Percentiles rank a stretch among this genome's conserved stretches.
Conservation (phyloP, 2,888 invertebrate genomes). For the Agrypnus murinus region DNA sequence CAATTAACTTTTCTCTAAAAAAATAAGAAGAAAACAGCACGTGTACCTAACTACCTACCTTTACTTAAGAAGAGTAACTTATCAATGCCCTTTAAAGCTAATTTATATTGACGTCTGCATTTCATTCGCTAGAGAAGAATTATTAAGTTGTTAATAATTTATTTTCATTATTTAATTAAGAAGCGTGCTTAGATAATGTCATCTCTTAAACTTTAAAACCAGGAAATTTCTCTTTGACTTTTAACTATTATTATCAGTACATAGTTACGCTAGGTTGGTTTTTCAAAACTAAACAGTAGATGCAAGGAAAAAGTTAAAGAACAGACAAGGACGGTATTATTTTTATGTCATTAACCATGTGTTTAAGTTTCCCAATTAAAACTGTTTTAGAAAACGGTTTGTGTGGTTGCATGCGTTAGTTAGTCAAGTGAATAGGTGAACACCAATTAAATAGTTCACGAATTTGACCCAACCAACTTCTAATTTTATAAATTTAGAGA, state of each 20-base stretch:
- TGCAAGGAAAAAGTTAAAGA: conserved; percentile 3
- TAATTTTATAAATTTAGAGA: conserved; percentile 45
- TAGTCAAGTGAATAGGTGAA: conserved; percentile 43
- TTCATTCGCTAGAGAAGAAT: no score
- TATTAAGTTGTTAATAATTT: not conserved
- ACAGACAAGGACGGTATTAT: conserved; percentile 13
- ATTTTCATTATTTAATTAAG: conserved; percentile 11
- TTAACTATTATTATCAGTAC: conserved; percentile 6
- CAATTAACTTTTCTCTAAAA: no score
- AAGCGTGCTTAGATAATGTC: conserved; percentile 16
- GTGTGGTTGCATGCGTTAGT: conserved; percentile 34
- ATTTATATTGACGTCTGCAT: no score
- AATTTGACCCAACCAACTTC: conserved; percentile 45
- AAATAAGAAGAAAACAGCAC: no score
- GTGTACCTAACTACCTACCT: no score
- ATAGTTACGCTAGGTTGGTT: not conserved
- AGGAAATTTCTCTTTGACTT: conserved; percentile 10
- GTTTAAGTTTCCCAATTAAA: conserved; percentile 35
- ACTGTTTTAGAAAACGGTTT: conserved; percentile 34
- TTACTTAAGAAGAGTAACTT: no score
- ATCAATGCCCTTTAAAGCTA: no score
- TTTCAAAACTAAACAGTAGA: no score
- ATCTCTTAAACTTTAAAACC: not conserved
- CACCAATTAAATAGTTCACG: conserved; percentile 52
- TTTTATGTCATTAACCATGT: conserved; percentile 18